Conservation (phyloP, 2,797 vertebrate genomes). For the Ctenopoma kingsleyae region DNA sequence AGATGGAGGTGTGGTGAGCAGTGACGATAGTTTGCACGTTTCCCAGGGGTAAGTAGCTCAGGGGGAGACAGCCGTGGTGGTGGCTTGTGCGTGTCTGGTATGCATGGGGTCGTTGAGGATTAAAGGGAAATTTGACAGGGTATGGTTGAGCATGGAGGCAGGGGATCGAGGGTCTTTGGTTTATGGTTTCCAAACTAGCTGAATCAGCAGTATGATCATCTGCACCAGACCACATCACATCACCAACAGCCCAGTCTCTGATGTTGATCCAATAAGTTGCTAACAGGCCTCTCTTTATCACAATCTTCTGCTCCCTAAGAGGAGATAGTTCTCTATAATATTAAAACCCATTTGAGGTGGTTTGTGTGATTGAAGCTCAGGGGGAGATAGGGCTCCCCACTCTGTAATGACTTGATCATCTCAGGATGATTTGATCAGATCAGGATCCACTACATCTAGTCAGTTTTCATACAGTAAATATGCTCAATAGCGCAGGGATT, state of each 20-base stretch:
- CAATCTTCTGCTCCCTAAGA: conserved; percentile 47
- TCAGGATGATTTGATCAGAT: conserved; percentile 37
- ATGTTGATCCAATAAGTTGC: conserved; percentile 68
- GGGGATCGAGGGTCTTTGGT: conserved; percentile 66
- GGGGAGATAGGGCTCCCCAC: conserved; percentile 14
- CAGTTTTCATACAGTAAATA: conserved; percentile 22
- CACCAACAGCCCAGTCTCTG: conserved; percentile 51
- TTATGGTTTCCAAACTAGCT: conserved; percentile 72
- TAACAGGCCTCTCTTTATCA: conserved; percentile 70
- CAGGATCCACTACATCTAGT: conserved; percentile 28
- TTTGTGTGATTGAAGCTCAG: conserved; percentile 46
- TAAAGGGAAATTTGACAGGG: conserved; percentile 61
- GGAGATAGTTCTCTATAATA: conserved; percentile 62
- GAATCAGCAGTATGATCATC: conserved; percentile 74
- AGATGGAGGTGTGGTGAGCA: conserved; percentile 68
- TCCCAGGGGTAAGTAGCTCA: conserved; percentile 46
- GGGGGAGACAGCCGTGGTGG: conserved; percentile 16
- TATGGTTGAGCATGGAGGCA: conserved; percentile 49
- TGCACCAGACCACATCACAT: conserved; percentile 70
- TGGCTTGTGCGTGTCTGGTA: conserved; percentile 46
- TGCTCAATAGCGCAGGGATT: background rate
- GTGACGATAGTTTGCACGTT: conserved; percentile 47
- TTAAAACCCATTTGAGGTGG: conserved; percentile 61
- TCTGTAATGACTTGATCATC: conserved; percentile 37
- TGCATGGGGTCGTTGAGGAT: conserved; percentile 57